Base-by-base conservation (phyloP, 2,797 vertebrate genomes). In the Epinephelus malabaricus region DNA sequence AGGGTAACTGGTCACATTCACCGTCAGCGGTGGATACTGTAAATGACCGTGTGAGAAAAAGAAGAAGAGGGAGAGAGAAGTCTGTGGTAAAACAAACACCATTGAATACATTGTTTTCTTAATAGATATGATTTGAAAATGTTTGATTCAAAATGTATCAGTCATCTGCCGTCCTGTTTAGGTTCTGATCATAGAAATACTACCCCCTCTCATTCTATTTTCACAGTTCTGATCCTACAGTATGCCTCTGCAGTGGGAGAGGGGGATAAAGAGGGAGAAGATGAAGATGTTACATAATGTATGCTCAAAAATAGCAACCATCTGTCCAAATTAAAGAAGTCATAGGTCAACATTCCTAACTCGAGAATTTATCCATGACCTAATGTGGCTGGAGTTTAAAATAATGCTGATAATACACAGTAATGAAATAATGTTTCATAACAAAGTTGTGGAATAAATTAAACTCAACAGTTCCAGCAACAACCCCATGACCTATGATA, bases 1-100 rank as follows among this genome's bases (percentile, higher is more conserved):
- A 21, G 75, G 47, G 85, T 88, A 90, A 90, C 88, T 76, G 76
- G 84, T 77, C 85, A 76, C 72, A 86, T 81, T 87, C 75, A 61
- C 55, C 53, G 49, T 76, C 69, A 54, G 51, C 15, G 5, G 2
- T 6, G 25, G 60, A 77, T 58, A 78, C 85, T 80, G 79, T 71
- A 73, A 70, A 73, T 67, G 46, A 69, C 9, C n/a, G 18, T 56
- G 23, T 47, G 19, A 27, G 21, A 25, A 14, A 47, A 11, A 23
- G 18, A 27, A 49, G 71, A 9, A 40, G 12, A 43, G 27, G 23
- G 27, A 19, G 21, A 50, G 6, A 61, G 62, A 25, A 5, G 49
- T 38, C 34, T 72, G 67, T 71, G 86, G 69, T 58, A 69, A 63
- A 78, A 74, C 75, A 56, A 70, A 69, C 34, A 34, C 1, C 34